Evolutionary conservation across 2,888 invertebrate genomes (phyloP), one percentile per base, ranked within the genome.

Genomic region (Drosophila pseudotalamancana): DNA sequence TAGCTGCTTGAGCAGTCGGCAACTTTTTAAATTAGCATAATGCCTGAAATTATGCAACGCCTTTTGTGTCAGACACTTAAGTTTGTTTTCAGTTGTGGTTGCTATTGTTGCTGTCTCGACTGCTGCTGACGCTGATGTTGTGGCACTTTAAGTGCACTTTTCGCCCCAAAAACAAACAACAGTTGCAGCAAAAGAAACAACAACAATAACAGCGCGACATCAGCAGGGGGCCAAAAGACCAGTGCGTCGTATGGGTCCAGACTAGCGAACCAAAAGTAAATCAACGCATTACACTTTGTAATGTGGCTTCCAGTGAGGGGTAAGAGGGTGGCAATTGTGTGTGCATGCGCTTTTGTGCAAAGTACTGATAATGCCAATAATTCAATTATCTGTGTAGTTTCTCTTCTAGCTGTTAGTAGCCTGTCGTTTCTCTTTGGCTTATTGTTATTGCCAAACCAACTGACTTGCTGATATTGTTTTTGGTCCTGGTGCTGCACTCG

Each of bases 11-110:
- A 69, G 83, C 64, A 73, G 63, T 69, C 64, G 72, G 69, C 60
- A 83, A 82, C 72, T 75, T 68, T 84, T 86, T 45, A 80, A 80
- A 83, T 83, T 83, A 83, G 76, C 87, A 87, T 83, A 83, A 87
- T 84, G 87, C 81, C 76, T 72, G 72, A 84, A 86, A 84, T 83
- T 83, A 83, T 83, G 81, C 87, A 86, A 75, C 72, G 80, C 49
- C 68, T 80, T 72, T 82, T 65, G 66, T 48, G 34, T 49, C 65
- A 64, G 61, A 55, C 67, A 53, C 61, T 71, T 46, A 35, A 72
- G 72, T 40, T 48, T 46, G 34, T 16, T 49, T 46, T 39, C 57
- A 45, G 63, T 53, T 48, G 39, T 42, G 53, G 19, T 21, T 27
- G 37, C 12, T 50, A 27, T 32, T 65, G 37, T 43, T 56, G 25